Percentiles rank a stretch among this genome's conserved stretches.
phyloP scores from a whole-genome alignment of 2,113 vertebrate species.

The Daboia siamensis region DNA sequence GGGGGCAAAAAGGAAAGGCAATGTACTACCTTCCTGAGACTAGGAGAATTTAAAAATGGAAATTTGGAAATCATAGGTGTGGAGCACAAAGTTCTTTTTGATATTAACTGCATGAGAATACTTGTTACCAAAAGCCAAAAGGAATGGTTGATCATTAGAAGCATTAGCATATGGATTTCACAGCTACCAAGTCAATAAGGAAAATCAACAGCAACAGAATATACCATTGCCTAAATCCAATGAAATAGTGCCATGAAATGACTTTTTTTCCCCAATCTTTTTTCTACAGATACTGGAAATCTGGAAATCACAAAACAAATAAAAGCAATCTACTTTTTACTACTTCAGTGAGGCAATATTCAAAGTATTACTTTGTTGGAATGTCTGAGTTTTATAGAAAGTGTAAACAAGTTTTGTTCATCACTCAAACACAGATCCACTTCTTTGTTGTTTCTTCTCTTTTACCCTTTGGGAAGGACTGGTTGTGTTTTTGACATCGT shows the following conservation, averaged over 20 bases:
- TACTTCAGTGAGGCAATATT: slow-evolving; percentile 67
- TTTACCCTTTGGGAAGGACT: slow-evolving; percentile 50
- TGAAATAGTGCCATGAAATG: slow-evolving; percentile 41
- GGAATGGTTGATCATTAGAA: slow-evolving; percentile 96
- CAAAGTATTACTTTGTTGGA: slow-evolving; percentile 57
- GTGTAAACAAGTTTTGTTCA: slow-evolving; percentile 27
- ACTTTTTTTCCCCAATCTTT: slow-evolving; percentile 24
- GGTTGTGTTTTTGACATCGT: slow-evolving; percentile 11
- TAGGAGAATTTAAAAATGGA: slow-evolving; percentile 93
- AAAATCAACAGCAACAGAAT: slow-evolving; percentile 41
- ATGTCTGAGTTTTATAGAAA: slow-evolving; percentile 67
- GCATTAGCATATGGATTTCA: slow-evolving; percentile 94
- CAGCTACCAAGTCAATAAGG: slow-evolving; percentile 72
- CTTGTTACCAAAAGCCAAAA: slow-evolving; percentile 91
- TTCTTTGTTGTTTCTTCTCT: slow-evolving; percentile 48
- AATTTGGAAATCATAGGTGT: slow-evolving; percentile 90
- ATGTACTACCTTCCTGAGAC: slow-evolving; percentile 85
- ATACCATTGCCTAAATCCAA: slow-evolving; percentile 36
- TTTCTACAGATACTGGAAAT: slow-evolving; percentile 37
- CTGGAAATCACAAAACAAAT: slow-evolving; percentile 50
- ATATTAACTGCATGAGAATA: slow-evolving; percentile 91
- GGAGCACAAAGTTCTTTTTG: slow-evolving; percentile 91
- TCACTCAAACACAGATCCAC: slow-evolving; percentile 34
- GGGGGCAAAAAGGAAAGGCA: slow-evolving; percentile 83
- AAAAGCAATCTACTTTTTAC: slow-evolving; percentile 68